phyloP scores from a whole-genome alignment of 2,888 invertebrate species.

The Cotesia congregata region DNA sequence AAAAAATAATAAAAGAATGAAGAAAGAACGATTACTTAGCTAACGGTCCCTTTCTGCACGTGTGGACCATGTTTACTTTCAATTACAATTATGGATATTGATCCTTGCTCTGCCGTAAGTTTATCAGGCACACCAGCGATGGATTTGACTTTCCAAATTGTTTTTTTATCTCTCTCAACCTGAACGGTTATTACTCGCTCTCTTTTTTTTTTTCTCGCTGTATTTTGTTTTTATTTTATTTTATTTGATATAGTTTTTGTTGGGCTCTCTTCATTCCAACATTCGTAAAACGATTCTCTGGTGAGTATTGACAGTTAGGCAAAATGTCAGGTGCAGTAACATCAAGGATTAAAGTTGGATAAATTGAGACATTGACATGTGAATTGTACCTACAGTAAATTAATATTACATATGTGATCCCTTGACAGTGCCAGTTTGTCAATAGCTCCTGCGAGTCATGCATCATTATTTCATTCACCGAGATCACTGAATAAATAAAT shows the following conservation, averaged over 20 bases:
- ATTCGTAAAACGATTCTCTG: conserved; percentile 14
- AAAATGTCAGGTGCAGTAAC: conserved; percentile 28
- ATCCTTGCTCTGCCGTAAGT: conserved; percentile 22
- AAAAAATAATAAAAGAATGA: conserved; percentile 1
- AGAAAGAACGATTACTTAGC: conserved; percentile 34
- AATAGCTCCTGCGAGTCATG: conserved; percentile 4
- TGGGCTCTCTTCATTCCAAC: conserved; percentile 8
- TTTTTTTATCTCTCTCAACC: conserved; percentile 36
- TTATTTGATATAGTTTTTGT: background rate
- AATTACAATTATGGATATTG: conserved; percentile 43
- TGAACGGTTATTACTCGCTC: conserved; percentile 28
- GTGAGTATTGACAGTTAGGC: conserved; percentile 22
- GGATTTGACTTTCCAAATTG: conserved; percentile 40
- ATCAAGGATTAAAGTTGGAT: conserved; percentile 22
- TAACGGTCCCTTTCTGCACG: conserved; percentile 30
- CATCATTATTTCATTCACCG: background rate
- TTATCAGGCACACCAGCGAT: conserved; percentile 29
- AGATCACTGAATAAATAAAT: background rate
- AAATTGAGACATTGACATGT: conserved; percentile 20
- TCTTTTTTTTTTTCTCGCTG: background rate
- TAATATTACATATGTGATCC: background rate
- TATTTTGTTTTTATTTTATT: background rate
- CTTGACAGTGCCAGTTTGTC: background rate
- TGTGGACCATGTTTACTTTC: conserved; percentile 41
- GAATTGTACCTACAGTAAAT: background rate